Conservation (phyloP, 35 echinoderm and acorn worm genomes). For the Lytechinus variegatus region DNA sequence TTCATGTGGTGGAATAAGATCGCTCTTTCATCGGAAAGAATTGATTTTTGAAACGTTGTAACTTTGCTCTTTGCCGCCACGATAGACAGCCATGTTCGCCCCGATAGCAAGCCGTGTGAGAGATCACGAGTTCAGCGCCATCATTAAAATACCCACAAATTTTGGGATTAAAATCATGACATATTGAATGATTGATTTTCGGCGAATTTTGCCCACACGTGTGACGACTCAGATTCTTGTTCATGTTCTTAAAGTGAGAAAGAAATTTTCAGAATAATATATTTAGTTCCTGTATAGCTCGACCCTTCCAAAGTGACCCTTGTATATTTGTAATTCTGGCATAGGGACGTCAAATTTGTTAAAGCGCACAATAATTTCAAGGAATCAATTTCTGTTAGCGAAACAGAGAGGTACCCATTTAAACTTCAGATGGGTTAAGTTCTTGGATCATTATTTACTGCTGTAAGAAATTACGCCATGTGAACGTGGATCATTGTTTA, state of each 20-base stretch:
- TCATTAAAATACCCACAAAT: neutral
- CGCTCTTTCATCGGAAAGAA: conserved; percentile 8
- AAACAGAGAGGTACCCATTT: too few species aligned
- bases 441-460: too few species aligned
- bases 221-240: neutral
- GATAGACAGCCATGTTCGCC: neutral
- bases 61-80: neutral
- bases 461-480: too few species aligned
- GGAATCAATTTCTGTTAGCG: too few species aligned
- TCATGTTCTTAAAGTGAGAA: neutral
- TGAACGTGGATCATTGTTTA: too few species aligned
- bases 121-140: neutral
- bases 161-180: neutral
- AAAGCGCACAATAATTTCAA: too few species aligned
- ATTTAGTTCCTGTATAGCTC: too few species aligned
- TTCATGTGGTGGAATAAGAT: neutral
- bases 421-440: too few species aligned
- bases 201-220: neutral
- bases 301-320: too few species aligned
- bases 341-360: too few species aligned
- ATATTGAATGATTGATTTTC: neutral
- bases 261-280: neutral
- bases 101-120: neutral
- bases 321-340: too few species aligned
- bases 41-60: conserved; percentile 1